Base-by-base conservation (phyloP, 2,888 invertebrate species). In the Carcina quercana region DNA sequence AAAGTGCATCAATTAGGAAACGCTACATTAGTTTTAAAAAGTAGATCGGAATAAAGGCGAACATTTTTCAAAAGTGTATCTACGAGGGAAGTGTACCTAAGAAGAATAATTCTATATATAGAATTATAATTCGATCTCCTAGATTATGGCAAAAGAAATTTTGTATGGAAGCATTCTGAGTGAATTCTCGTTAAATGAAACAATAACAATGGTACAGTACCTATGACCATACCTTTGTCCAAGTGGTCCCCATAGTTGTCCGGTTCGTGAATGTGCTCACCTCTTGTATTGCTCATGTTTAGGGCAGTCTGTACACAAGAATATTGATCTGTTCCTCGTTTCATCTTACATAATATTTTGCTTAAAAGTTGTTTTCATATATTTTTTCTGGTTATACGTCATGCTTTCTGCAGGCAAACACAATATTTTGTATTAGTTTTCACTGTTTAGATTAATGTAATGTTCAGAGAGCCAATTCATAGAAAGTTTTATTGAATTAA, bases 391-490 rank as follows among this genome's bases (percentile, higher is more conserved):
- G 50, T 50, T 51, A 47, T 43, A 54, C 47, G 54, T 74, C 65
- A 76, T 59, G 65, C 64, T 71, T 71, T 78, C 76, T 78, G 75
- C 54, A 56, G 71, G 66, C 64, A 71, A 70, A 72, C 64, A 72
- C 62, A 70, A 66, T 50, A 58, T 63, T 60, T 57, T 40, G 45
- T 35, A 38, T 49, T 47, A 49, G 39, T 26, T 42, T 37, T 26
- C n/a, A n/a, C 25, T 37, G 19, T 5, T 38, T 13, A 24, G 38
- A 42, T 29, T 21, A 34, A 32, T 19, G 25, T 25, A 56, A 62
- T 63, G 59, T 65, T 61, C 60, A 44, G 48, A 58, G 53, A 43
- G 65, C 69, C 65, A 69, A 65, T 68, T 64, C 59, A 65, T 54
- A 45, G 38, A 24, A 26, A 30, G 25, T 13, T n/a, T 20, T 19